Conservation (phyloP, 2,113 vertebrate species). For the Lagopus leucura region DNA sequence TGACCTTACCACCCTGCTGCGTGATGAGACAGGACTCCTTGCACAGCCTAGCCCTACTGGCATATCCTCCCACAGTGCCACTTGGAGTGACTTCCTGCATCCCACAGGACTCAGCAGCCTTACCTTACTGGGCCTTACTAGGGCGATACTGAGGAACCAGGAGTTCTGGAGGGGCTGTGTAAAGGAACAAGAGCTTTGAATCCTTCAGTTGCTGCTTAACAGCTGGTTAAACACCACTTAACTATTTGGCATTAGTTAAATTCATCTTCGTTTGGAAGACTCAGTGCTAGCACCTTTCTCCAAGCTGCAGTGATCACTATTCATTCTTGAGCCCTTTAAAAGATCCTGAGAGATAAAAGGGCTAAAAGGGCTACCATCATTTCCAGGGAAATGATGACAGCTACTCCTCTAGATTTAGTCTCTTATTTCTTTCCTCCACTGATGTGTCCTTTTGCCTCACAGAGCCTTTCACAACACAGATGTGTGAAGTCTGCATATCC, state of each 20-base stretch:
- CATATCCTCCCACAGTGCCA: not conserved
- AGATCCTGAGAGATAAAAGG: not conserved
- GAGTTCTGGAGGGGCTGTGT: not conserved
- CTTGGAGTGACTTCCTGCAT: rapidly evolving
- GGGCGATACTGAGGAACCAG: rapidly evolving
- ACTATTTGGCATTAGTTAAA: not conserved
- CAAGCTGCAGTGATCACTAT: not conserved
- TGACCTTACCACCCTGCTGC: not conserved
- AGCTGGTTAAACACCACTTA: not conserved
- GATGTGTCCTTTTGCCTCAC: not conserved
- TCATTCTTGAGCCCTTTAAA: not conserved
- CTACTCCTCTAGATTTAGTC: not conserved
- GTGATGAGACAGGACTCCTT: not conserved
- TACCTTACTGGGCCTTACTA: not conserved
- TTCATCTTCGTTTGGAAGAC: not conserved
- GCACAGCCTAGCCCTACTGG: not conserved
- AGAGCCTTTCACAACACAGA: not conserved
- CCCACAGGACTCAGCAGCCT: not conserved
- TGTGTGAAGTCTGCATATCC: not conserved
- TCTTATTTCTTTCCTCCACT: not conserved
- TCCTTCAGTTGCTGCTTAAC: not conserved
- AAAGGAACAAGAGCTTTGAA: not conserved
- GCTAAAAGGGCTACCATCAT: rapidly evolving
- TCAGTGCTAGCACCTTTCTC: not conserved
- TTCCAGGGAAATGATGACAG: not conserved